These are phyloP conservation scores for Agonum fuliginosum DNA, from an alignment of 2,888 invertebrate species.

Conservation along the genomic window DNA sequence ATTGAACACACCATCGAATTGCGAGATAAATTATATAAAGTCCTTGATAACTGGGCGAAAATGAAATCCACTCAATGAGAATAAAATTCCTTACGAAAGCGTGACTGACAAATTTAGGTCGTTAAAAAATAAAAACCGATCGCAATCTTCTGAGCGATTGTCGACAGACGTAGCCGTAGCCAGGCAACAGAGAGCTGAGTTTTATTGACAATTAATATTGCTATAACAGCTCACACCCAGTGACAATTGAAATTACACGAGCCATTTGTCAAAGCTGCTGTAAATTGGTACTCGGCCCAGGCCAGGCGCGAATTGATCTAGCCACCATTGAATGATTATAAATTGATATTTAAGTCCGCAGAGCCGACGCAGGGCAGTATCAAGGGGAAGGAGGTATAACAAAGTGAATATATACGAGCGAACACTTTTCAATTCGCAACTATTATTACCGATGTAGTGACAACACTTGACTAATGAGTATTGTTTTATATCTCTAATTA, in stretches of 20 bases:
- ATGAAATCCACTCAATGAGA: not conserved
- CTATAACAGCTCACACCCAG: constrained; percentile 38
- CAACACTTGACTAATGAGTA: no score
- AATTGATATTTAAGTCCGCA: constrained; percentile 33
- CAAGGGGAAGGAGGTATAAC: no score
- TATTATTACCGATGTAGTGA: no score
- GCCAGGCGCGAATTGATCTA: constrained; percentile 20
- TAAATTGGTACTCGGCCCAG: constrained; percentile 26
- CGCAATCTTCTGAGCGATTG: constrained; percentile 11
- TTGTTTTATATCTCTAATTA: not conserved
- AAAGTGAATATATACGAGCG: no score
- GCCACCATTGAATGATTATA: constrained; percentile 33
- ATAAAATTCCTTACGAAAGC: constrained; percentile 16
- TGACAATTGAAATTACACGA: constrained; percentile 30
- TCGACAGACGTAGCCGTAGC: constrained; percentile 4
- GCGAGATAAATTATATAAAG: not conserved
- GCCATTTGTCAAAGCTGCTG: constrained; percentile 36
- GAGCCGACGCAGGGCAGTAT: not conserved
- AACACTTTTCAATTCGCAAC: no score
- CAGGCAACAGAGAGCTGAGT: no score
- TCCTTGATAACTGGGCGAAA: constrained; percentile 4
- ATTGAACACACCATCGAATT: not conserved
- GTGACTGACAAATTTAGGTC: constrained; percentile 31
- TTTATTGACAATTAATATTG: constrained; percentile 41
- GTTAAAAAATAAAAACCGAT: constrained; percentile 22